Evolutionary conservation across 2,888 invertebrate genomes (phyloP), one percentile per base, ranked within the genome.

Genomic region (Zaprionus lineosus): DNA sequence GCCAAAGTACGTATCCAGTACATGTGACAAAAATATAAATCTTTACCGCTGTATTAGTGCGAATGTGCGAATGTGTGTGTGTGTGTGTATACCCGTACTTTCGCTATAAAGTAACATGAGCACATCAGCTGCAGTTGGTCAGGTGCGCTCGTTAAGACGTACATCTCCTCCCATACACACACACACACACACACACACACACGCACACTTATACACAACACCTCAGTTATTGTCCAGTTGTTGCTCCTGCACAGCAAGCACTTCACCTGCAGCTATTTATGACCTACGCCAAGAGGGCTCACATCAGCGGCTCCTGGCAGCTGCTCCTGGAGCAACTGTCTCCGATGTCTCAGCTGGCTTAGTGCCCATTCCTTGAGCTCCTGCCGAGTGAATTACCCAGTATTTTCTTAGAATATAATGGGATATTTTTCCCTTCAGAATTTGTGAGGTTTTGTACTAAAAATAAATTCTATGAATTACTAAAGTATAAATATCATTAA

Each of bases 201-300:
- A n/a, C n/a, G n/a, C n/a, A n/a, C n/a, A n/a, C n/a, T n/a, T n/a
- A n/a, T n/a, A n/a, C n/a, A n/a, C n/a, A n/a, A n/a, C n/a, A n/a
- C n/a, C n/a, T n/a, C n/a, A n/a, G n/a, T n/a, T n/a, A n/a, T n/a
- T n/a, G 43, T 47, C 46, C 40, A 44, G 56, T 39, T 61, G 67
- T 47, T 73, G 50, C 43, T 59, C 24, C 47, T 58, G 47, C 16
- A 48, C 41, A 50, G 33, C 53, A 34, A 51, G 53, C 63, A 29
- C 50, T 67, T 71, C 74, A 75, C 79, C 77, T 65, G 77, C 74
- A 58, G 55, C 72, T 72, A 75, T 75, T 86, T 86, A 66, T 73
- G 84, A 86, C 84, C 83, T 81, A 85, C 73, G 59, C 74, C 76
- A 78, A 83, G 83, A 67, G 73, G 69, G 73, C 63, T 65, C 55